Percentiles rank a stretch among this genome's conserved stretches.
Conservation (phyloP, 2,113 vertebrate species). For the Pituophis catenifer region DNA sequence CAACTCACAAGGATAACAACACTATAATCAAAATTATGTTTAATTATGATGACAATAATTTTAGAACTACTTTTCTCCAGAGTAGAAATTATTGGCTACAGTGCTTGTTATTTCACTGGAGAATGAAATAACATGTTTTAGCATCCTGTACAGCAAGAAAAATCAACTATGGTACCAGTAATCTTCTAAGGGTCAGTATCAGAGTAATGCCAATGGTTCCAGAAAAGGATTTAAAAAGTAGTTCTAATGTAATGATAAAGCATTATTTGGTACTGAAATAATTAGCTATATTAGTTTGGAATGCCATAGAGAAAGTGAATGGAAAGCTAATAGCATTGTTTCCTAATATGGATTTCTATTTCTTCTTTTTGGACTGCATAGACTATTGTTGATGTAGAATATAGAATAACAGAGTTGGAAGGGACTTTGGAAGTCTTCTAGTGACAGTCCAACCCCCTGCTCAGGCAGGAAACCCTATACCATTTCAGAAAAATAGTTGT, state of each 20-base stretch:
- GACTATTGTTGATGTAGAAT: neutral
- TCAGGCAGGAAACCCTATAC: too few relatives aligned
- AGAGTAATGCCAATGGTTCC: rapidly evolving
- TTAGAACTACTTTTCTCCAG: conserved; percentile 18
- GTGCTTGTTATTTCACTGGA: neutral
- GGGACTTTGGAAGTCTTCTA: too few relatives aligned
- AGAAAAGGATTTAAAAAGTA: neutral
- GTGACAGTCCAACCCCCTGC: too few relatives aligned
- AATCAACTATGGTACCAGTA: neutral
- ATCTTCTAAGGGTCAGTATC: rapidly evolving
- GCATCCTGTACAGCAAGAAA: rapidly evolving
- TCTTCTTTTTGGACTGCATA: neutral
- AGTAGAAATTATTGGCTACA: neutral
- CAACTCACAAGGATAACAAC: conserved; percentile 19
- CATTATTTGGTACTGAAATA: neutral
- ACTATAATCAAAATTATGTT: conserved; percentile 19
- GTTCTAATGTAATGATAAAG: neutral
- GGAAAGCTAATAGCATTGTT: neutral
- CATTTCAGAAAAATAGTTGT: too few relatives aligned
- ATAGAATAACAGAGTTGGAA: too few relatives aligned
- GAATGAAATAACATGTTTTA: neutral
- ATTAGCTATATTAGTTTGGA: neutral
- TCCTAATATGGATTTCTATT: neutral
- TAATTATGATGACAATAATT: conserved; percentile 12
- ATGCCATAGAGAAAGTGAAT: neutral